phyloP scores from a whole-genome alignment of 2,797 vertebrate species.

The Sphaeramia orbicularis region DNA sequence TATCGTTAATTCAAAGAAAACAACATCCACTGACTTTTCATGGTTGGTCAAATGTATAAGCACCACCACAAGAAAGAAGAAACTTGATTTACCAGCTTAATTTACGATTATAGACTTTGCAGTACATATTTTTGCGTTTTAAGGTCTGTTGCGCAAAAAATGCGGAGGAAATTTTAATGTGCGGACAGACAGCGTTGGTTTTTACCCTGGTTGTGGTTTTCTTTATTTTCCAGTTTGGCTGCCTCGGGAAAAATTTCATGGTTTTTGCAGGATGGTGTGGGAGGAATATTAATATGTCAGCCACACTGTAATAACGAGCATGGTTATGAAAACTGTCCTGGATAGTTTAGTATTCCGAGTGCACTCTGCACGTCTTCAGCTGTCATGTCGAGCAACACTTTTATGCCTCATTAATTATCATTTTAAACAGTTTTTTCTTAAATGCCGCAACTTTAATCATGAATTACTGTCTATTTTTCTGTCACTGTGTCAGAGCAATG shows the following conservation, averaged over 20 bases:
- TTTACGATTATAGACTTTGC: slow-evolving; percentile 34
- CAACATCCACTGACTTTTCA: slow-evolving; percentile 20
- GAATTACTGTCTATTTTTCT: neutral
- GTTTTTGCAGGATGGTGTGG: slow-evolving; percentile 14
- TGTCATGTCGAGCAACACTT: slow-evolving; percentile 39
- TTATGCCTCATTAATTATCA: slow-evolving; percentile 15
- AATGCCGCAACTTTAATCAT: neutral
- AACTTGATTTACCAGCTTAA: neutral
- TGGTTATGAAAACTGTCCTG: slow-evolving; percentile 54
- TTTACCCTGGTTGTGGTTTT: slow-evolving; percentile 25
- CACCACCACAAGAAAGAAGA: neutral
- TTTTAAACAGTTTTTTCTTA: neutral
- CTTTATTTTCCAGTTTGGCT: slow-evolving; percentile 30
- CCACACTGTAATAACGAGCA: slow-evolving; percentile 47
- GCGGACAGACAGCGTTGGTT: slow-evolving; percentile 44
- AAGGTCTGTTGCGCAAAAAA: slow-evolving; percentile 44
- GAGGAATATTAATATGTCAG: slow-evolving; percentile 38
- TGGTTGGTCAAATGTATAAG: slow-evolving; percentile 10
- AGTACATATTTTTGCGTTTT: slow-evolving; percentile 22
- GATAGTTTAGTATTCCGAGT: slow-evolving; percentile 57
- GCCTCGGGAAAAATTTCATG: slow-evolving; percentile 12
- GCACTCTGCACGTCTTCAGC: slow-evolving; percentile 32
- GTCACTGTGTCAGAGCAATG: slow-evolving; percentile 27
- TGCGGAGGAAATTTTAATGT: slow-evolving; percentile 56
- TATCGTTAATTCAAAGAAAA: slow-evolving; percentile 41